Percentiles rank a stretch among this genome's conserved stretches.
These are phyloP conservation scores for Mythimna impura DNA, from an alignment of 2,888 invertebrate genomes.

Conservation along the genomic window DNA sequence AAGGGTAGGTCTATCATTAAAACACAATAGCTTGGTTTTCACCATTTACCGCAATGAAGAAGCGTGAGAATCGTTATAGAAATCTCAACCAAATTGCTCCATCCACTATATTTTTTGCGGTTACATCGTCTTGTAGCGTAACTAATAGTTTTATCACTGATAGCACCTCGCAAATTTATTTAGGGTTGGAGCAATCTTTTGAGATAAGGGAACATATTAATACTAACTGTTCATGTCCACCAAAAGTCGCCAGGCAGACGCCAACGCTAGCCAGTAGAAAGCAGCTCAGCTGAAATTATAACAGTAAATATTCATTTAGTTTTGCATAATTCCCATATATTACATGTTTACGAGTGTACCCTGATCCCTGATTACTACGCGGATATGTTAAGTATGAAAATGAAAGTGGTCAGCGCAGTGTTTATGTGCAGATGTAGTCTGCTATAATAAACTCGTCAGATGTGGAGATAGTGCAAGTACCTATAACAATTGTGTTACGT, in stretches of 20 bases:
- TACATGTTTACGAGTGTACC: conserved; percentile 28
- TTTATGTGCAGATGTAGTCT: conserved; percentile 22
- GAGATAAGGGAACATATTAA: conserved; percentile 68
- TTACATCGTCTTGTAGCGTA: conserved; percentile 67
- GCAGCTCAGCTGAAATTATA: conserved; percentile 87
- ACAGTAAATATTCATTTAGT: conserved; percentile 64
- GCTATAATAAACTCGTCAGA: conserved; percentile 45
- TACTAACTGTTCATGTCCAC: conserved; percentile 90
- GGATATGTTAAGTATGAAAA: conserved; percentile 59
- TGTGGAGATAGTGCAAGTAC: conserved; percentile 39
- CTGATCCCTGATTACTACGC: conserved; percentile 36
- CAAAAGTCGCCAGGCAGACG: conserved; percentile 88
- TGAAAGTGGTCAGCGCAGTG: conserved; percentile 69
- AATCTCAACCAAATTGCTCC: conserved; percentile 83
- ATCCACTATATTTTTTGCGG: conserved; percentile 81
- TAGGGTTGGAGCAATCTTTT: conserved; percentile 59
- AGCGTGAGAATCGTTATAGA: conserved; percentile 87
- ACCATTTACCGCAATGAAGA: conserved; percentile 85
- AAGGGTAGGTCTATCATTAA: conserved; percentile 73
- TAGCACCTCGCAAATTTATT: conserved; percentile 53
- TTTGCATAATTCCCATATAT: conserved; percentile 36
- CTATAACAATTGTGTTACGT: conserved; percentile 58
- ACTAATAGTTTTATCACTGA: conserved; percentile 66
- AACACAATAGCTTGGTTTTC: conserved; percentile 86
- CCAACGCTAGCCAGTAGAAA: conserved; percentile 86